Percentiles rank a stretch among this genome's conserved stretches.
Conservation (phyloP, 2,888 invertebrate species). For the Aplocera efformata region DNA sequence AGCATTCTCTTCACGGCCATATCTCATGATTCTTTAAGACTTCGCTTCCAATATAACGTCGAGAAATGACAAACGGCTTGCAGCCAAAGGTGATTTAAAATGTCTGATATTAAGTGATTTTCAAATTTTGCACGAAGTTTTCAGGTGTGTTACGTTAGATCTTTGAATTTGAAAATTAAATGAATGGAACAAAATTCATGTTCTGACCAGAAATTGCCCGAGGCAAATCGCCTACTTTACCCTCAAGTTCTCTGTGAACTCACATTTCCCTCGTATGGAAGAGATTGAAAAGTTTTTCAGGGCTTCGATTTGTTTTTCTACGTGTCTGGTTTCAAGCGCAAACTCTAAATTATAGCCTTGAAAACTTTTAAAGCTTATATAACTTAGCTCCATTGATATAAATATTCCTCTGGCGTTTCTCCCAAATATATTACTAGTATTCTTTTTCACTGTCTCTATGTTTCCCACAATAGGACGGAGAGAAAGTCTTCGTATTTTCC, state of each 20-base stretch:
- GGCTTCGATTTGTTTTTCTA: slow-evolving; percentile 54
- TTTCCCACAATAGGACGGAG: too few species aligned
- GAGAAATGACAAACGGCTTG: slow-evolving; percentile 55
- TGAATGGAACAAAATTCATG: too few species aligned
- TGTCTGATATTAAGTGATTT: slow-evolving; percentile 33
- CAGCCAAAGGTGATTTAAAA: slow-evolving; percentile 49
- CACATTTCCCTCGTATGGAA: slow-evolving; percentile 38
- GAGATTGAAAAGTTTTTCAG: slow-evolving; percentile 49
- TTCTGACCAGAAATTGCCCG: slow-evolving; percentile 26
- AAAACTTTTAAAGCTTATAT: slow-evolving; percentile 55
- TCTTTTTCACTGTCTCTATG: too few species aligned
- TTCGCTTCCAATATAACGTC: slow-evolving; percentile 58
- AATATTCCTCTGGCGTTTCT: slow-evolving; percentile 17
- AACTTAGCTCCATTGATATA: slow-evolving; percentile 39
- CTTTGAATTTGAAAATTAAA: too few species aligned
- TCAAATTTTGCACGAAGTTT: slow-evolving; percentile 18
- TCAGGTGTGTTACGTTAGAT: slow-evolving; percentile 2
- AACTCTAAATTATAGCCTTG: slow-evolving; percentile 52
- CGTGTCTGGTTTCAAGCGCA: slow-evolving; percentile 48
- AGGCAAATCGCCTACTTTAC: slow-evolving; percentile 32
- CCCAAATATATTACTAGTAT: slow-evolving; percentile 26
- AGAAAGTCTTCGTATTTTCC: too few species aligned
- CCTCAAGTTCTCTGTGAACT: slow-evolving; percentile 37
- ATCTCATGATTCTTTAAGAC: slow-evolving; percentile 55
- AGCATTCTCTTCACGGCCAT: slow-evolving; percentile 52